Base-by-base conservation (phyloP, 2,113 vertebrate species). In the Cathartes aura region DNA sequence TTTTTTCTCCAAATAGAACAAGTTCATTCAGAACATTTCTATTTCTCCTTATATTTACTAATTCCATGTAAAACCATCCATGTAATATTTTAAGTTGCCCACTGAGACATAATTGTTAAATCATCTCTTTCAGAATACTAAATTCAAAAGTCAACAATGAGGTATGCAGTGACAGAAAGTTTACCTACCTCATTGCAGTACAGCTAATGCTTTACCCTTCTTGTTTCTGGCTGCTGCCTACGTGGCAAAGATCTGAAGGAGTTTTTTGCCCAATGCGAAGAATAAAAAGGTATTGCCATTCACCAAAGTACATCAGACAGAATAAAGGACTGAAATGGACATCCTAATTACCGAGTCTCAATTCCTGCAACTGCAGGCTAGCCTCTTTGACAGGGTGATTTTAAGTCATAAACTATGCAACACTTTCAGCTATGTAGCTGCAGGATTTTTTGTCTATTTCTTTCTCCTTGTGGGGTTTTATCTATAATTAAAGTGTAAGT, bases 341-440 rank as follows among this genome's bases (percentile, higher is more conserved):
- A 60, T 60, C 18, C 24, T 66, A 73, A 64, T 80, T 55, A 68
- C 2, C 1, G 19, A 40, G 2, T 70, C 36, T 71, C 18, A 60
- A 18, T 21, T 90, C 20, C 30, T 85, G 30, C 5, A 87, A 7
- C 40, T 82, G 23, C 29, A 73, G 26, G 14, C 10, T 66, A 47
- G 29, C 3, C 6, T 62, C 23, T 87, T 64, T 0, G 0, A 42
- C 36, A 58, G 32, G 48, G 12, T 19, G 5, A 42, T 82, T 89
- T 10, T 64, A 73, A 91, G 11, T 47, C 56, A 75, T 18, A 43
- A 85, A 48, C 3, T 26, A 45, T 36, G 17, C 3, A 34, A 34
- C 4, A 2, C 5, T 66, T 71, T 63, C 36, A 68, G 15, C 13
- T 55, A 11, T 30, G 10, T 21, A 85, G 9, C 6, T 4, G 8